Conservation (phyloP, 2,888 invertebrate genomes). For the Ctena decussata region DNA sequence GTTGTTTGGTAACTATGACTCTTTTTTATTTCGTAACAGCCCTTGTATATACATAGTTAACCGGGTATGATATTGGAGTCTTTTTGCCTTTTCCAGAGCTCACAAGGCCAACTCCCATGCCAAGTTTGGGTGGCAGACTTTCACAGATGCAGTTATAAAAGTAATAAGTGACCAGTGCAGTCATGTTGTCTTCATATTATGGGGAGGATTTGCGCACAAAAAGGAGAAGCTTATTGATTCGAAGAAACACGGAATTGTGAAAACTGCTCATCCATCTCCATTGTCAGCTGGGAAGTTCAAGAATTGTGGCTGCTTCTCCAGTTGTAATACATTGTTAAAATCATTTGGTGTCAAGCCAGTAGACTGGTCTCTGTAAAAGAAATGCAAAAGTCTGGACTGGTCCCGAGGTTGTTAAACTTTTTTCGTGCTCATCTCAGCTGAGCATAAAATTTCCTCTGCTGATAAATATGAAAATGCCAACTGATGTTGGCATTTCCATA, state of each 20-base stretch:
- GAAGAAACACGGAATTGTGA: constrained; percentile 78
- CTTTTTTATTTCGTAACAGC: too few species aligned
- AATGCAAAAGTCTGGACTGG: too few species aligned
- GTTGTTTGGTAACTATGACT: too few species aligned
- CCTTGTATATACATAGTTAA: too few species aligned
- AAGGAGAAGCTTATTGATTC: constrained; percentile 80
- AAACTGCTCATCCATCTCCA: constrained; percentile 85
- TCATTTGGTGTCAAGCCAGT: constrained; percentile 70
- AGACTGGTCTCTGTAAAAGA: constrained; percentile 80
- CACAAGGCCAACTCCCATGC: constrained; percentile 83
- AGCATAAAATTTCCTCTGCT: too few species aligned
- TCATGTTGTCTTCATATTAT: constrained; percentile 82
- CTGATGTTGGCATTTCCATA: too few species aligned
- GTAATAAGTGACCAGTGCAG: constrained; percentile 71
- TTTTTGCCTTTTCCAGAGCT: constrained; percentile 72
- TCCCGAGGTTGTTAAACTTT: too few species aligned
- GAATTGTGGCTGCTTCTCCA: constrained; percentile 82
- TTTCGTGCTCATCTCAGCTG: too few species aligned
- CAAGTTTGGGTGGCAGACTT: constrained; percentile 83
- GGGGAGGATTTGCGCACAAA: constrained; percentile 85
- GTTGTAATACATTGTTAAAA: constrained; percentile 73
- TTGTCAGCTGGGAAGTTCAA: constrained; percentile 80
- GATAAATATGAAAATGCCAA: too few species aligned
- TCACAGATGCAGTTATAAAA: constrained; percentile 82
- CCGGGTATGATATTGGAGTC: neutral